These are phyloP conservation scores for Gallinago solitaria DNA, from an alignment of 2,797 vertebrate genomes.

Conservation along the genomic window DNA sequence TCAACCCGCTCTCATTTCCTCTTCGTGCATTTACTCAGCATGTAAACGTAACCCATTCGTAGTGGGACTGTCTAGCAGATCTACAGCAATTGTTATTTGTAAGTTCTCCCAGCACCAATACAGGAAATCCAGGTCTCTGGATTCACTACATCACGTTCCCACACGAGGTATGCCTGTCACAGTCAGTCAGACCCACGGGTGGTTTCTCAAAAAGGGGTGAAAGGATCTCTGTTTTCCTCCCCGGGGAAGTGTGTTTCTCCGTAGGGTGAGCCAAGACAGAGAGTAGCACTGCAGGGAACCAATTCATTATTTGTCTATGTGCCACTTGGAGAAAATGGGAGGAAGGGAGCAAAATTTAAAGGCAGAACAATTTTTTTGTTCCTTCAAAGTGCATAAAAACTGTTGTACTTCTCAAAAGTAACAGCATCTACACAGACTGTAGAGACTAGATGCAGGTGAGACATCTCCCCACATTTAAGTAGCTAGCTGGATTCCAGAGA, in stretches of 20 bases:
- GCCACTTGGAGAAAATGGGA: neutral
- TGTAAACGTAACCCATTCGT: neutral
- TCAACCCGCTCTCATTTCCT: neutral
- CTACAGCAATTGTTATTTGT: neutral
- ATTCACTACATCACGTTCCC: rapidly evolving
- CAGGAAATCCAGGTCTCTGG: neutral
- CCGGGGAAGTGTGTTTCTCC: neutral
- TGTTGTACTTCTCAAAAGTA: neutral
- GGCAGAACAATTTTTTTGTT: neutral
- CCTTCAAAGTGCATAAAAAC: neutral
- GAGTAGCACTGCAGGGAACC: neutral
- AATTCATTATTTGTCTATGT: neutral
- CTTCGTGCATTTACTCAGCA: neutral
- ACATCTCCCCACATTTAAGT: neutral
- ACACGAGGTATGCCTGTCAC: neutral
- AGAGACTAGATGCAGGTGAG: neutral
- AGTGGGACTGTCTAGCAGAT: neutral
- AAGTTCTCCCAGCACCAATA: neutral
- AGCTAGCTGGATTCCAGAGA: neutral
- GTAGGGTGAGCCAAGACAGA: neutral
- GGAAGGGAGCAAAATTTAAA: neutral
- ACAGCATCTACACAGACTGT: neutral
- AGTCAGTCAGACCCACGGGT: neutral
- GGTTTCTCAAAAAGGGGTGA: neutral
- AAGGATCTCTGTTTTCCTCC: neutral